Conservation (phyloP, 2,113 vertebrate genomes). For the Xenopus tropicalis region UCB_Xtro_10.0 CM004447.2:124812001-124812500, state of each 20-base stretch:
- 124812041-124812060: no score
- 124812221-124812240: not conserved
- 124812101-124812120: no score
- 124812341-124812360: conserved; percentile 13
- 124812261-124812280: not conserved
- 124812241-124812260: not conserved
- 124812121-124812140: not conserved
- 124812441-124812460: not conserved
- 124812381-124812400: conserved; percentile 6
- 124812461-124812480: not conserved
- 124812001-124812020: no score
- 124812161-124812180: no score
- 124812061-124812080: no score
- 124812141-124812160: not conserved
- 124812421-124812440: not conserved
- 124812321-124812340: not conserved
- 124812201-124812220: not conserved
- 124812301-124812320: conserved; percentile 6
- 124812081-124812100: no score
- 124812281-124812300: conserved; percentile 3
- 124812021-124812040: no score
- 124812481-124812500: not conserved
- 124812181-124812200: not conserved
- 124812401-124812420: not conserved
- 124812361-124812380: not conserved